Percentiles rank a stretch among this genome's conserved stretches.
Conservation (phyloP, 2,113 vertebrate genomes). For the Microtus pennsylvanicus region DNA sequence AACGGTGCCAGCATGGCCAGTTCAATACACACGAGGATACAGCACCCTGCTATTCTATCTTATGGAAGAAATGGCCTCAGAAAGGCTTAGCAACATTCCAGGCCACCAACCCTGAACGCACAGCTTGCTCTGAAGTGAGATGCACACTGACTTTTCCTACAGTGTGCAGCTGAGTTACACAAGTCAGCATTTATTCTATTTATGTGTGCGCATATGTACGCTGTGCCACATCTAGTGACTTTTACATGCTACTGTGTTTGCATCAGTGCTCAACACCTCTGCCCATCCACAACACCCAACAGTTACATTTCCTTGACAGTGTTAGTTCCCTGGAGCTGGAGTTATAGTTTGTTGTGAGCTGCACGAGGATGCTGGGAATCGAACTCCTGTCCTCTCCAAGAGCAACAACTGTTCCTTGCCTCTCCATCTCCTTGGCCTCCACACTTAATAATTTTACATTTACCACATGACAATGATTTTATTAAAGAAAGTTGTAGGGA, state of each 20-base stretch:
- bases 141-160: not conserved
- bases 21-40: not conserved
- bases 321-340: not conserved
- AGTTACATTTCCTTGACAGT: not conserved
- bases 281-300: not conserved
- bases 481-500: not conserved
- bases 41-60: not conserved
- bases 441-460: not conserved
- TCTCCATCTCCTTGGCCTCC: not conserved
- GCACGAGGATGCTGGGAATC: not conserved
- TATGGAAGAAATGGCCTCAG: not conserved
- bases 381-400: not conserved
- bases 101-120: not conserved
- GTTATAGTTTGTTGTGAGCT: not conserved
- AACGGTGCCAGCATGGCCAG: not conserved
- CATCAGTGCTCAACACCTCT: not conserved
- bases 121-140: not conserved
- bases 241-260: not conserved
- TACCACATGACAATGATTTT: not conserved
- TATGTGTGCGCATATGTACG: not conserved
- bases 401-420: not conserved
- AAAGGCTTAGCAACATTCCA: not conserved
- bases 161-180: not conserved
- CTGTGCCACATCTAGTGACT: not conserved
- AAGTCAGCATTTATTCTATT: not conserved